Evolutionary conservation across 1,140 invertebrate species (phyloP).

Genomic region (Microplitis demolitor): DNA sequence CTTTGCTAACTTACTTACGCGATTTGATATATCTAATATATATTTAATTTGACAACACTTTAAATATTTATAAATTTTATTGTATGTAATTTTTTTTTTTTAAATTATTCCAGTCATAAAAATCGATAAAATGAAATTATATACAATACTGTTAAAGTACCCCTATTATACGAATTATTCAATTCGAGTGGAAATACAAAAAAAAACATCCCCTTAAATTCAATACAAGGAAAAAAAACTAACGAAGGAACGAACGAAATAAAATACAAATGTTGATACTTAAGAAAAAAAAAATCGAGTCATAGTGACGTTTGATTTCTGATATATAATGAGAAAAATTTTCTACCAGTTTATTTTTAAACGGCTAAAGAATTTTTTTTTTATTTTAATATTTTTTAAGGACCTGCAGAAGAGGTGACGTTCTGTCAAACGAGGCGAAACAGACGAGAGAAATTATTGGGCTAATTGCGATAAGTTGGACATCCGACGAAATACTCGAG

Average conservation of each 20-base stretch:
- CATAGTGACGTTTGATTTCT: slow-evolving; percentile 9
- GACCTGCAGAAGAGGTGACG: slow-evolving; percentile 1
- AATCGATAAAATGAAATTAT: too few species aligned
- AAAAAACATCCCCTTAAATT: too few species aligned
- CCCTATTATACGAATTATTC: too few species aligned
- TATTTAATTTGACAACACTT: too few species aligned
- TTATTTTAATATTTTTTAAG: slow-evolving; percentile 6
- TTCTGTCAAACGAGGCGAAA: slow-evolving; percentile 35
- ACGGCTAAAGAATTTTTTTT: not conserved
- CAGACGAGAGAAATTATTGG: slow-evolving; percentile 50
- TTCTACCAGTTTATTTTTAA: not conserved
- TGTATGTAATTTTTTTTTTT: too few species aligned
- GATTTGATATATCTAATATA: too few species aligned
- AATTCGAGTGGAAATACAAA: too few species aligned
- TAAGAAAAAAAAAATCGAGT: not conserved
- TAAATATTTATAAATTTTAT: too few species aligned
- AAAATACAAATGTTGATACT: not conserved
- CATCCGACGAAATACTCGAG: slow-evolving; percentile 40
- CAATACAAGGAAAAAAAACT: not conserved
- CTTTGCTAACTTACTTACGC: too few species aligned
- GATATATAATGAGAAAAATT: slow-evolving; percentile 20
- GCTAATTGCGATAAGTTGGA: slow-evolving; percentile 55
- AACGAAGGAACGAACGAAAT: not conserved
- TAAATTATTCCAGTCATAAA: too few species aligned
- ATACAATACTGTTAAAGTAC: too few species aligned